These are phyloP conservation scores for Patiria miniata DNA, from an alignment of 35 echinoderm and acorn worm genomes.

Conservation along the genomic window DNA sequence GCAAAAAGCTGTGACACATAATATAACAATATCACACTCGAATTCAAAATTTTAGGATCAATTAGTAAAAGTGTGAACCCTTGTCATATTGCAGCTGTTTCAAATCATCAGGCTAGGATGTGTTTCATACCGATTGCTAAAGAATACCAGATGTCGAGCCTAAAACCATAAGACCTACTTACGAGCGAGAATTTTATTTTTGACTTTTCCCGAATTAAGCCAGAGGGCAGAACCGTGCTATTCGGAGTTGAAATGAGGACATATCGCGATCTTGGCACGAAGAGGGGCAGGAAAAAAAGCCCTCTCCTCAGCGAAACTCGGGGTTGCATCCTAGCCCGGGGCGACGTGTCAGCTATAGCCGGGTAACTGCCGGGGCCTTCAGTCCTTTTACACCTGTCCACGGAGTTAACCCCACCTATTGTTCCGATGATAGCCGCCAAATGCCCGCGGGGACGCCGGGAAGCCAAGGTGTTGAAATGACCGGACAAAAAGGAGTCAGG, in stretches of 20 bases:
- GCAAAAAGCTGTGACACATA: no score
- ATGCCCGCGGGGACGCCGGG: not conserved
- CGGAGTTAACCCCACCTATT: conserved; percentile 6
- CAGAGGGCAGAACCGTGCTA: not conserved
- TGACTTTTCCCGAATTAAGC: not conserved
- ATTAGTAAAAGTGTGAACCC: no score
- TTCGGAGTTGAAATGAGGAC: conserved; percentile 2
- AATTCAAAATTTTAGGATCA: no score
- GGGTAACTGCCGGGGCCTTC: not conserved
- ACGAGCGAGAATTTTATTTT: no score
- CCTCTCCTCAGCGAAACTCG: not conserved
- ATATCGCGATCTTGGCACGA: not conserved
- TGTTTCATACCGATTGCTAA: not conserved
- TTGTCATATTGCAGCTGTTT: not conserved
- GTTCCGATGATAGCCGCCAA: conserved; percentile 14
- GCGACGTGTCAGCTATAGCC: not conserved
- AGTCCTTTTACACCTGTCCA: conserved; percentile 17
- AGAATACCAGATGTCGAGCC: no score
- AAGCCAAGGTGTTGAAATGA: conserved; percentile 14
- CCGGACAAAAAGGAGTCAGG: conserved; percentile 6
- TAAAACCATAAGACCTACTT: no score
- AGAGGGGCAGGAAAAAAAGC: not conserved
- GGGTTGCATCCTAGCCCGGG: not conserved
- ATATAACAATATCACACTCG: no score
- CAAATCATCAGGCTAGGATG: not conserved